Percentiles rank a stretch among this genome's conserved stretches.
Conservation (phyloP, 23 tunicate species). For the Oikopleura dioica region DNA sequence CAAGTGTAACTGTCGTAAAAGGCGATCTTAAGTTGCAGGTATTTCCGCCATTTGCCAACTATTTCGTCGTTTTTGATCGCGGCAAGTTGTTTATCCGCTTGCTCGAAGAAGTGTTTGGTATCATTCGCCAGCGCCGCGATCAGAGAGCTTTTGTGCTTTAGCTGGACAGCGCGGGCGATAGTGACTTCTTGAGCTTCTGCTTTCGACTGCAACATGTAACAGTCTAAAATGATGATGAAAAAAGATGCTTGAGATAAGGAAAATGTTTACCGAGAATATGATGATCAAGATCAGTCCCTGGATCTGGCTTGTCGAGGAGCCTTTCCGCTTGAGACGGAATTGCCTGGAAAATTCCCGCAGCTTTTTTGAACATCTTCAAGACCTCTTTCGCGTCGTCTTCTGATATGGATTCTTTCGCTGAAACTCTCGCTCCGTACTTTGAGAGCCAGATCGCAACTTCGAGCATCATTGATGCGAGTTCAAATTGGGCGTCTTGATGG, state of each 20-base stretch:
- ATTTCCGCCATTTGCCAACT: conserved; percentile 89
- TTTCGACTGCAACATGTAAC: conserved; percentile 54
- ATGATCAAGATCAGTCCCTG: no score
- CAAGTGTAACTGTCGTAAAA: conserved; percentile 55
- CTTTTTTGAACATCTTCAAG: conserved; percentile 44
- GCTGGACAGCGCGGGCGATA: conserved; percentile 76
- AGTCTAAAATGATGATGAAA: conserved; percentile 25
- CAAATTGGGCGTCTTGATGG: conserved; percentile 41
- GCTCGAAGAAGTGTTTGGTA: conserved; percentile 44
- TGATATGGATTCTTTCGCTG: conserved; percentile 48
- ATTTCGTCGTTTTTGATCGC: conserved; percentile 23
- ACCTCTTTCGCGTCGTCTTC: conserved; percentile 86
- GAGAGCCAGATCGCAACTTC: conserved; percentile 74
- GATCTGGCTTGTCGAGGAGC: not conserved
- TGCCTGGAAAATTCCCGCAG: conserved; percentile 74
- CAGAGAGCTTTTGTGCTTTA: conserved; percentile 40
- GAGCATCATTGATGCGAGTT: conserved; percentile 50
- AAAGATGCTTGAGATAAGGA: not conserved
- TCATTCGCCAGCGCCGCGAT: conserved; percentile 79
- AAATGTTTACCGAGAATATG: no score
- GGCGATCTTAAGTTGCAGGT: conserved; percentile 60
- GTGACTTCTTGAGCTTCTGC: conserved; percentile 99
- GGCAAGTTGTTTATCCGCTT: conserved; percentile 28
- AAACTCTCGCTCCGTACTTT: conserved; percentile 49
- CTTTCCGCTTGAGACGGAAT: not conserved